Conservation (phyloP, 2,888 invertebrate genomes). For the Lacanobia wlatinum region DNA sequence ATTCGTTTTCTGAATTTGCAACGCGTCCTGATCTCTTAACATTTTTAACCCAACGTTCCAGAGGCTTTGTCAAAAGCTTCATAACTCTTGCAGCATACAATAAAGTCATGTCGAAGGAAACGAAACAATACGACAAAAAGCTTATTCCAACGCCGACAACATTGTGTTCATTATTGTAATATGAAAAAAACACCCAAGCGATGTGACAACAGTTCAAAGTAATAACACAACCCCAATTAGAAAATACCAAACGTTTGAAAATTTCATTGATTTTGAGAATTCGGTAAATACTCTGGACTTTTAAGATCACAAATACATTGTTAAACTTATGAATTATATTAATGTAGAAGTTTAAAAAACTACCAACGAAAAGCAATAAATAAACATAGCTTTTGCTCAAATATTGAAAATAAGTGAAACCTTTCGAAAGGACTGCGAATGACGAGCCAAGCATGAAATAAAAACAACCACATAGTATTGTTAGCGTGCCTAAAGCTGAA, state of each 20-base stretch:
- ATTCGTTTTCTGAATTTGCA: slow-evolving; percentile 3
- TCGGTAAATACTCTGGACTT: slow-evolving; percentile 14
- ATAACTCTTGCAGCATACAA: slow-evolving; percentile 16
- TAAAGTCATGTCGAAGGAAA: slow-evolving; percentile 10
- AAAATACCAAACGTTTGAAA: not conserved
- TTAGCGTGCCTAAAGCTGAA: slow-evolving; percentile 6
- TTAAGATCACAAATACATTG: slow-evolving; percentile 4
- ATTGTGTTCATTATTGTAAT: slow-evolving; percentile 19
- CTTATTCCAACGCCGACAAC: not conserved
- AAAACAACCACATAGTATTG: slow-evolving; percentile 8
- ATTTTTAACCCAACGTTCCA: slow-evolving; percentile 7
- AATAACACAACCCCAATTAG: not conserved
- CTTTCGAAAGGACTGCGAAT: not conserved
- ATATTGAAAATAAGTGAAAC: slow-evolving; percentile 19
- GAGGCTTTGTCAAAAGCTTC: slow-evolving; percentile 18
- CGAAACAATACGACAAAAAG: slow-evolving; percentile 13
- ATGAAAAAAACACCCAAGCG: slow-evolving; percentile 3
- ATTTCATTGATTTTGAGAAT: slow-evolving; percentile 8
- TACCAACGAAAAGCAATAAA: slow-evolving; percentile 15
- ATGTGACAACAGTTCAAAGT: slow-evolving; percentile 5
- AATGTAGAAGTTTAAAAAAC: not conserved
- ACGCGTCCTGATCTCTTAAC: not conserved
- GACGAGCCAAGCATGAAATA: slow-evolving; percentile 28
- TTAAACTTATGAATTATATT: slow-evolving; percentile 5
- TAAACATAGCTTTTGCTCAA: slow-evolving; percentile 9